Conservation (phyloP, 1,140 invertebrate species). For the Archivesica marissinica region DNA sequence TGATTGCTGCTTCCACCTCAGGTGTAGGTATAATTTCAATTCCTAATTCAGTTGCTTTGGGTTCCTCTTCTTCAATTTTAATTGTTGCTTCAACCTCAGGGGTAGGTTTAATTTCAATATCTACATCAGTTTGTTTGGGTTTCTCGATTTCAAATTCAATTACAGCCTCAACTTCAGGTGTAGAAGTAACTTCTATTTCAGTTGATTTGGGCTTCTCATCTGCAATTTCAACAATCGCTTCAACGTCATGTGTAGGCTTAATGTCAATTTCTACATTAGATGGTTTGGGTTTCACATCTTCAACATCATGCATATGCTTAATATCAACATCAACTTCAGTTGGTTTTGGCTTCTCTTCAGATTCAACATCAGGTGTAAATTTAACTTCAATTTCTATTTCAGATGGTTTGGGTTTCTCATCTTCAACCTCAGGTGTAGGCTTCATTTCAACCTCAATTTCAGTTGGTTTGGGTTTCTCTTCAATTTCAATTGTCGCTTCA, state of each 20-base stretch:
- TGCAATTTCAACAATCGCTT: background rate
- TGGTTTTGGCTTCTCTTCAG: background rate
- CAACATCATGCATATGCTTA: background rate
- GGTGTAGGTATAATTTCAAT: constrained; percentile 13
- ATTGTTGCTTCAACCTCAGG: background rate
- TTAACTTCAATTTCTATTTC: no score
- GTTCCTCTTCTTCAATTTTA: constrained; percentile 3
- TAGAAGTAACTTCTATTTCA: constrained; percentile 3
- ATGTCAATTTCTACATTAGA: background rate
- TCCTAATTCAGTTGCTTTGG: background rate
- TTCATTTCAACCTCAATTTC: constrained; percentile 39
- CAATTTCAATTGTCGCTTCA: no score
- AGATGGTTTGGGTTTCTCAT: constrained; percentile 9
- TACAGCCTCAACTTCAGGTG: background rate
- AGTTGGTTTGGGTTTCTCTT: constrained; percentile 40
- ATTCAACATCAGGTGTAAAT: background rate
- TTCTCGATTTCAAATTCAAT: background rate
- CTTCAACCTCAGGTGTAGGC: constrained; percentile 3
- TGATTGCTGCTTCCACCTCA: background rate
- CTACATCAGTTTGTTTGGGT: background rate
- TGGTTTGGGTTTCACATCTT: background rate
- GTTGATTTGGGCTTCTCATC: constrained; percentile 2
- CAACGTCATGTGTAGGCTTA: background rate
- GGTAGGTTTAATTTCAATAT: constrained; percentile 19
- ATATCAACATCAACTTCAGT: background rate